A percentile compares a stretch with the other conserved stretches of the same genome.
Conservation (phyloP, 2,113 vertebrate species). For the Forbesichthys agassizii region DNA sequence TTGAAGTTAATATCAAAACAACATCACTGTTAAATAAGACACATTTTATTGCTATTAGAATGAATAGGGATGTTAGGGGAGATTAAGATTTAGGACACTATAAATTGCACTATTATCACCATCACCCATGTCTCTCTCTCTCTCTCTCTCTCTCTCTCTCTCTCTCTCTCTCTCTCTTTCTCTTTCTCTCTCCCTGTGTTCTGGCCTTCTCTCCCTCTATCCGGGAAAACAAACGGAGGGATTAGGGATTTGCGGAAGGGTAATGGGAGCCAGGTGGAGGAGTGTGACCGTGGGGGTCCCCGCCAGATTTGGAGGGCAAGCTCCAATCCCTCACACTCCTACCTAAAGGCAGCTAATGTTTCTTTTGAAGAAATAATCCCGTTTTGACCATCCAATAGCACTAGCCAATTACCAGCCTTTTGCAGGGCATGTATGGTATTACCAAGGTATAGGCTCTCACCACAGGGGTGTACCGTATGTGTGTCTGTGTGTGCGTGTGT, state of each 20-base stretch:
- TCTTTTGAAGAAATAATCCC: conserved; percentile 76
- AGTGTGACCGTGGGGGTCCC: conserved; percentile 72
- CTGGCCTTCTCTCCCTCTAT: conserved; percentile 40
- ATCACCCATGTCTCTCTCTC: conserved; percentile 53
- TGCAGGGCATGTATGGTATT: conserved; percentile 65
- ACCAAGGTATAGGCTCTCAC: conserved; percentile 52
- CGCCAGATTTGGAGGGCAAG: conserved; percentile 62
- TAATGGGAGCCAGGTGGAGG: conserved; percentile 77
- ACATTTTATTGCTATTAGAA: neutral
- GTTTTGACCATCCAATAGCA: conserved; percentile 66
- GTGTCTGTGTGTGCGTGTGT: too few relatives aligned
- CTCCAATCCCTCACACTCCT: conserved; percentile 67
- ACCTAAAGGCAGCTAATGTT: conserved; percentile 73
- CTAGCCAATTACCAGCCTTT: conserved; percentile 64
- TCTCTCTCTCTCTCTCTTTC: conserved; percentile 40
- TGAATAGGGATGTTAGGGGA: neutral
- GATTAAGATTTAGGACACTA: conserved; percentile 9
- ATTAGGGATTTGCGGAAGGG: conserved; percentile 72
- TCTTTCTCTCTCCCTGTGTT: neutral
- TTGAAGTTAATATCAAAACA: neutral
- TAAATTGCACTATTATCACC: conserved; percentile 43
- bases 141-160: conserved; percentile 60
- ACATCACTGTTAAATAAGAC: neutral
- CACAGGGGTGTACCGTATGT: neutral
- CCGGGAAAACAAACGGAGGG: conserved; percentile 76